A percentile compares a stretch with the other conserved stretches of the same genome.
Conservation (phyloP, 1,140 invertebrate species). For the Macrobrachium nipponense region DNA sequence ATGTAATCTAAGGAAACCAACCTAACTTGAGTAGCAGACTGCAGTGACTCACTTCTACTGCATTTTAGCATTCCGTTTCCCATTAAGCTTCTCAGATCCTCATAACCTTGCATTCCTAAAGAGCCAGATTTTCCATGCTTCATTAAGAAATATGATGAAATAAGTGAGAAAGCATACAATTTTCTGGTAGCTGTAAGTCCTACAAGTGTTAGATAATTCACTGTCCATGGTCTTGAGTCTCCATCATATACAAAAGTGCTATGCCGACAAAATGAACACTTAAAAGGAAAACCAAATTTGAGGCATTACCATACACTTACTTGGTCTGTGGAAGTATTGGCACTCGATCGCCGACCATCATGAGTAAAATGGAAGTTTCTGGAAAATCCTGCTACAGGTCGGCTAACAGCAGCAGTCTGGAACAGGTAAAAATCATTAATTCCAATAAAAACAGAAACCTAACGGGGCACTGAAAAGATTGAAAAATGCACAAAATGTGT, state of each 20-base stretch:
- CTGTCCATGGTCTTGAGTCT: no score
- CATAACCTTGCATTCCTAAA: not conserved
- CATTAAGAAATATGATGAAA: not conserved
- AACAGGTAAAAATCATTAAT: not conserved
- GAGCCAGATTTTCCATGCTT: not conserved
- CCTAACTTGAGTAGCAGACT: no score
- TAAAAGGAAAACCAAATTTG: not conserved
- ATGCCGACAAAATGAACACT: not conserved
- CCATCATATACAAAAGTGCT: not conserved
- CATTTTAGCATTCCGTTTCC: no score
- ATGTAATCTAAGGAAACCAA: no score
- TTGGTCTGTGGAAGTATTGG: constrained; percentile 47
- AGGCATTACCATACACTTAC: constrained; percentile 8
- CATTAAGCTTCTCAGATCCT: no score
- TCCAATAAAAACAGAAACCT: not conserved
- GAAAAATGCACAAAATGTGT: no score
- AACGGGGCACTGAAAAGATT: no score
- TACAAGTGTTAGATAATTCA: no score
- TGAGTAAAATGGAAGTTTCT: constrained; percentile 60
- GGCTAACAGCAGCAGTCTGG: constrained; percentile 24
- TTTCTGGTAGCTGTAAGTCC: not conserved
- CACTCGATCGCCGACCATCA: constrained; percentile 40
- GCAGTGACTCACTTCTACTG: no score
- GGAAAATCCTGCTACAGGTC: constrained; percentile 9
- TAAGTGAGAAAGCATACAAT: not conserved